Evolutionary conservation across 2,113 vertebrate species (phyloP).

Genomic region (Mormyrus iriodes): DNA sequence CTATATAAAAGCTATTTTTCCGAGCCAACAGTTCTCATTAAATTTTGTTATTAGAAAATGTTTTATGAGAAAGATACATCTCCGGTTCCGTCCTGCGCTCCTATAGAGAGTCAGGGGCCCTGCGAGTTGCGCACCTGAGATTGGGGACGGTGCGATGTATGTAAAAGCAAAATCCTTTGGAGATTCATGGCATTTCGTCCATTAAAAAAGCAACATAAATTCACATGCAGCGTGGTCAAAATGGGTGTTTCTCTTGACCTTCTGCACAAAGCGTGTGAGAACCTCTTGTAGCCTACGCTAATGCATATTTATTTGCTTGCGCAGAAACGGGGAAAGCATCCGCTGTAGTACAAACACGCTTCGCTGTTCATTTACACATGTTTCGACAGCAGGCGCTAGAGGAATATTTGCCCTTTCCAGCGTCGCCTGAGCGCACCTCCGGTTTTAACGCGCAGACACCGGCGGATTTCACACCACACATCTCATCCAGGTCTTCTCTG

Average conservation of each 20-base stretch:
- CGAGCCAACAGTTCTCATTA: background rate
- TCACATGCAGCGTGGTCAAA: background rate
- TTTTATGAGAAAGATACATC: background rate
- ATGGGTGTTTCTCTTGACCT: background rate
- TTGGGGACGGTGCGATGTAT: background rate
- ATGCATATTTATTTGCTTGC: slow-evolving; percentile 1
- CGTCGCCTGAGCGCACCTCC: background rate
- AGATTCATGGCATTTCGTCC: background rate
- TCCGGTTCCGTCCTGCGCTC: background rate
- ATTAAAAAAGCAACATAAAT: background rate
- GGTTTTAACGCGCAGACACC: background rate
- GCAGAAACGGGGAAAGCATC: background rate
- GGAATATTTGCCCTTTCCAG: background rate
- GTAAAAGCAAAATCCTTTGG: background rate
- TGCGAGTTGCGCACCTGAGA: background rate
- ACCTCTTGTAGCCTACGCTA: background rate
- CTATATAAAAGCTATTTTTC: background rate
- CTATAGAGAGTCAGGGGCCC: too few relatives aligned
- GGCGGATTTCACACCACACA: background rate
- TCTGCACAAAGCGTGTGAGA: background rate
- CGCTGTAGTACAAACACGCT: background rate
- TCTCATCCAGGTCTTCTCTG: background rate
- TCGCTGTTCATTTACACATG: background rate
- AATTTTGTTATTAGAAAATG: background rate
- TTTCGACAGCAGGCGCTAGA: background rate